These are phyloP conservation scores for Lasaia peninsularis DNA, from an alignment of 1,140 invertebrate genomes.

Conservation along the genomic window DNA sequence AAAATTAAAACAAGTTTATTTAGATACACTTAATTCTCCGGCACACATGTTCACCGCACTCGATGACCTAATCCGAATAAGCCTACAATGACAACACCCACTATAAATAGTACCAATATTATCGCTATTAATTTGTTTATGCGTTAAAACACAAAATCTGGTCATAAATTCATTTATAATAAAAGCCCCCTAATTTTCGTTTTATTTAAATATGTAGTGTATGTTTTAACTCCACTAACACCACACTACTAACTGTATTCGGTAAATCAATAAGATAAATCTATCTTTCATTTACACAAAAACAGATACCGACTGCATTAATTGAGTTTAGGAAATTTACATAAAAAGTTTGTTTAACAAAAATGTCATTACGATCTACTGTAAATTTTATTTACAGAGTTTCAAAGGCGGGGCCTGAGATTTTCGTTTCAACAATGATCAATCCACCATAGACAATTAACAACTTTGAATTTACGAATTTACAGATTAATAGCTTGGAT, in stretches of 20 bases:
- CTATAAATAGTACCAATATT: constrained; percentile 68
- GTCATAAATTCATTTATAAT: not conserved
- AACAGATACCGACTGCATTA: not conserved
- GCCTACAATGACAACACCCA: constrained; percentile 73
- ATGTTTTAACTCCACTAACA: constrained; percentile 31
- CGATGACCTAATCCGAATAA: constrained; percentile 74
- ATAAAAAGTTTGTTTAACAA: constrained; percentile 47
- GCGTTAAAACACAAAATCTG: not conserved
- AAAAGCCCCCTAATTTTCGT: not conserved
- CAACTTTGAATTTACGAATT: too few species aligned
- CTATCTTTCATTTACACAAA: not conserved
- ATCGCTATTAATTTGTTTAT: constrained; percentile 26
- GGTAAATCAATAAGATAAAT: constrained; percentile 56
- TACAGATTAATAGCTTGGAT: too few species aligned
- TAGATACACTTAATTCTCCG: constrained; percentile 60
- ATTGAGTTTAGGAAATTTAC: constrained; percentile 4
- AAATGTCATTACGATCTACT: constrained; percentile 60
- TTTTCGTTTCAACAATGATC: constrained; percentile 50
- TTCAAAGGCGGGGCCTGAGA: constrained; percentile 70
- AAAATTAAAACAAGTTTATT: constrained; percentile 62
- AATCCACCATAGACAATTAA: constrained; percentile 27
- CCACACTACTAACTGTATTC: constrained; percentile 45
- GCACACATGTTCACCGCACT: constrained; percentile 70
- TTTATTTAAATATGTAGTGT: not conserved
- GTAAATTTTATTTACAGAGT: constrained; percentile 60